phyloP scores from a whole-genome alignment of 2,888 invertebrate species.

The Coelinius sp. region DNA sequence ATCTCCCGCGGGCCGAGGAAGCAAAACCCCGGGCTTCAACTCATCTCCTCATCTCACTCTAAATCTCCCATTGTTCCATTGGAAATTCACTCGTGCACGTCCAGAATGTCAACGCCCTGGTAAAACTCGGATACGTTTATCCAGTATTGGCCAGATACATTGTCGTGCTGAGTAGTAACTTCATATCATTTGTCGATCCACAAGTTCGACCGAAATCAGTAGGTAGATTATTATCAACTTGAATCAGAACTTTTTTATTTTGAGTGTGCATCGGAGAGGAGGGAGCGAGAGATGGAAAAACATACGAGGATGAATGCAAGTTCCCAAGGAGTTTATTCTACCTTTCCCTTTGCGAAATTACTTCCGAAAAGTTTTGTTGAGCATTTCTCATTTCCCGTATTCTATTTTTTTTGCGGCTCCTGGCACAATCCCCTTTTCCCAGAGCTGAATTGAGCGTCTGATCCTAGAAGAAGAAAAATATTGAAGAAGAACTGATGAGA shows the following conservation, averaged over 20 bases:
- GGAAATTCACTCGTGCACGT: constrained; percentile 30
- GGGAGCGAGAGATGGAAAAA: constrained; percentile 2
- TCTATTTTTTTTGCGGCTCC: constrained; percentile 20
- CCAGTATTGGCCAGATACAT: background rate
- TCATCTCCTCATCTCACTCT: constrained; percentile 25
- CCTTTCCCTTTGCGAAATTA: constrained; percentile 37
- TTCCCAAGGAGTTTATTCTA: constrained; percentile 23
- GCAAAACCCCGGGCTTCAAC: constrained; percentile 41
- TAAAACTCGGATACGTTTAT: constrained; percentile 38
- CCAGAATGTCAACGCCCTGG: constrained; percentile 49
- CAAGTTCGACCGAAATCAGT: too few relatives aligned
- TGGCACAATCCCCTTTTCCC: background rate
- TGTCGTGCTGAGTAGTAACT: background rate
- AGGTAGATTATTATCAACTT: too few relatives aligned
- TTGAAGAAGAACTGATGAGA: background rate
- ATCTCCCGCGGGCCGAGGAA: constrained; percentile 55
- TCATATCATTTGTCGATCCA: constrained; percentile 1
- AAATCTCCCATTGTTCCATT: constrained; percentile 11
- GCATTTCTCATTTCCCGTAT: constrained; percentile 33
- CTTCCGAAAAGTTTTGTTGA: constrained; percentile 36
- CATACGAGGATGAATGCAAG: constrained; percentile 31
- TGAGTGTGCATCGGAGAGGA: too few relatives aligned
- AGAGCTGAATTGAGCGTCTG: background rate
- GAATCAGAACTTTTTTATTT: too few relatives aligned
- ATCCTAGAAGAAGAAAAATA: background rate